Evolutionary conservation across 2,113 vertebrate species (phyloP), one percentile per base, ranked within the genome.

Genomic region (Empidonax traillii): DNA sequence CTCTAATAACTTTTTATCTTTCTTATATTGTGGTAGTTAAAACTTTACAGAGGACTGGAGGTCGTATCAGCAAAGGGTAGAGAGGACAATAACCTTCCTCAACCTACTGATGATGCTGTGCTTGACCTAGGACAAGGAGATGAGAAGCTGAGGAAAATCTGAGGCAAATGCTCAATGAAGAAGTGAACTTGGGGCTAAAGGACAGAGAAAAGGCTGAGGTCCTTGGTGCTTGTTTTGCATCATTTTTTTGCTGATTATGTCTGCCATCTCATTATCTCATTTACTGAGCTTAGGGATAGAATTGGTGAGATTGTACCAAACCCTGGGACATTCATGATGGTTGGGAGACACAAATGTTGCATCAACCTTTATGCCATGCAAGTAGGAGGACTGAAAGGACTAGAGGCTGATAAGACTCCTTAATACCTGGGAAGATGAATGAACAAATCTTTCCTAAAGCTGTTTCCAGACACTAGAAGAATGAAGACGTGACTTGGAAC

Each of bases 331-430:
- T 53, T 91, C 8, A 30, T 66, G 14, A 9, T 59, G 6, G 2
- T 1, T 74, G 14, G 3, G 8, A 89, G 91, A 59, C 20, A 12
- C 1, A 63, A 58, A 23, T 25, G 4, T 31, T 18, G 0, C 15
- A 78, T 16, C 20, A 28, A 44, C 1, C 4, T 67, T 80, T 43
- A 49, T 14, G 19, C 2, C 71, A 8, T 8, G 33, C 25, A 75
- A 25, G 9, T 9, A 74, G 43, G 13, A 79, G 8, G 6, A n/a
- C 0, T 28, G 5, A 1, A 21, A 20, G 6, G 67, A 63, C 20
- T 41, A 39, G 28, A 55, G 15, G 4, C 5, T 2, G 1, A 58
- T 27, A 15, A 49, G 9, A 6, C 51, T 88, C 33, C 28, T 76
- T 0, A 0, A 9, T 51, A 49, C 8, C 15, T 14, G 8, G 14